Conservation (phyloP, 2,113 vertebrate species). For the Bufo bufo region DNA sequence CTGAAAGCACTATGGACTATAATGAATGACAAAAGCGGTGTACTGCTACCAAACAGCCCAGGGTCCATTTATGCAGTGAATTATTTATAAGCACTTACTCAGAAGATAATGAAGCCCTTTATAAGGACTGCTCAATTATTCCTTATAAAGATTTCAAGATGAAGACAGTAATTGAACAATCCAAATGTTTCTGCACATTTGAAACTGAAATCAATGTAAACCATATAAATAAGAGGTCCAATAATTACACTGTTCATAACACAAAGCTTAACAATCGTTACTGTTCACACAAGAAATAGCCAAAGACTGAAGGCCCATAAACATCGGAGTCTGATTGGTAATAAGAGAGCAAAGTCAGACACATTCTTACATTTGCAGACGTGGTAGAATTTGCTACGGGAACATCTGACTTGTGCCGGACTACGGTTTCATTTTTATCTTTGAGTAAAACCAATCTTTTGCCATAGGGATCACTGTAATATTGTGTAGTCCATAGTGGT, state of each 20-base stretch:
- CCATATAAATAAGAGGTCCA: neutral
- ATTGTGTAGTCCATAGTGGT: no score
- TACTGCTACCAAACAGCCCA: conserved; percentile 44
- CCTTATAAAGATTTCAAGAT: conserved; percentile 23
- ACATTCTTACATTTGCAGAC: neutral
- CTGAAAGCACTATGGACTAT: neutral
- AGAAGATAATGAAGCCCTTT: conserved; percentile 45
- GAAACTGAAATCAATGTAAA: neutral
- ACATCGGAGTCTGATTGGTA: neutral
- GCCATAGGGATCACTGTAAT: no score
- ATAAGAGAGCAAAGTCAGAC: neutral
- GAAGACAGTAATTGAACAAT: conserved; percentile 14
- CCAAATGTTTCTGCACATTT: neutral
- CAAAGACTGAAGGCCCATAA: neutral
- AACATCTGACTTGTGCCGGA: no score
- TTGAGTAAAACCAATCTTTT: no score
- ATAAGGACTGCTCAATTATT: conserved; percentile 39
- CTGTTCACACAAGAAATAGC: neutral
- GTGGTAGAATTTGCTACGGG: neutral
- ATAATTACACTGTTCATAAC: neutral
- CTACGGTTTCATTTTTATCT: no score
- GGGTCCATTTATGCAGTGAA: conserved; percentile 37
- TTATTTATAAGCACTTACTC: conserved; percentile 19
- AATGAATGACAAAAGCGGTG: conserved; percentile 15
- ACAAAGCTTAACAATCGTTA: neutral